Evolutionary conservation across 2,888 invertebrate species (phyloP).

Genomic region (Uloborus plumipes): DNA sequence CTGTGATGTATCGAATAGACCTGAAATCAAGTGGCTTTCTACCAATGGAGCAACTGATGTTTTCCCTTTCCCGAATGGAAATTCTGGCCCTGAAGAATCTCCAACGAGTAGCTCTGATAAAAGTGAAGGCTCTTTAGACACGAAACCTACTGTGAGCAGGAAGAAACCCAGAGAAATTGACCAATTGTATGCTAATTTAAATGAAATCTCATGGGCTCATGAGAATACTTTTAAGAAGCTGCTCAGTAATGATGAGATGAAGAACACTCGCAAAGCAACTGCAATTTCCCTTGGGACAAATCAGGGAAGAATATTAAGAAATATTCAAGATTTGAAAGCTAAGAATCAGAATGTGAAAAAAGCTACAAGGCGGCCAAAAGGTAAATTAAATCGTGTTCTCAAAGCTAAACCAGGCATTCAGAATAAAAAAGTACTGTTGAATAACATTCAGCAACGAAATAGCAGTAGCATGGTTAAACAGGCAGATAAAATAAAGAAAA

Average conservation of each 20-base stretch:
- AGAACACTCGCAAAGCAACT: neutral
- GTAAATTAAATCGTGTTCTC: no score
- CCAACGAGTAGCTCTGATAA: neutral
- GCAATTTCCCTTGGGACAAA: no score
- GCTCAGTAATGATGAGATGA: slow-evolving; percentile 13
- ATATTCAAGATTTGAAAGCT: no score
- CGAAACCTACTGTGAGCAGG: neutral
- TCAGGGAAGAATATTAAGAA: no score
- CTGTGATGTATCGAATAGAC: neutral
- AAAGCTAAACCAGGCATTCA: no score
- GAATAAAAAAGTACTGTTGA: no score
- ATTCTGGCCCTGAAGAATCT: neutral
- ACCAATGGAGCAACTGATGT: slow-evolving; percentile 1
- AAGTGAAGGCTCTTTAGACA: neutral
- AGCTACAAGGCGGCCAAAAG: no score
- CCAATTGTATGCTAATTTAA: slow-evolving; percentile 36
- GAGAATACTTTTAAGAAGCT: slow-evolving; percentile 37
- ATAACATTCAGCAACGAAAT: no score
- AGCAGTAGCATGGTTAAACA: no score
- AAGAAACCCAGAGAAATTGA: slow-evolving; percentile 16
- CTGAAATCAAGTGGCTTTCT: slow-evolving; percentile 18
- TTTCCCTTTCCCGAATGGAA: neutral
- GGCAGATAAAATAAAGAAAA: no score
- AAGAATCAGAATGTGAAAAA: no score
- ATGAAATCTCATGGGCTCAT: slow-evolving; percentile 52